Evolutionary conservation across 2,888 invertebrate genomes (phyloP).

Genomic region (Syritta pipiens): DNA sequence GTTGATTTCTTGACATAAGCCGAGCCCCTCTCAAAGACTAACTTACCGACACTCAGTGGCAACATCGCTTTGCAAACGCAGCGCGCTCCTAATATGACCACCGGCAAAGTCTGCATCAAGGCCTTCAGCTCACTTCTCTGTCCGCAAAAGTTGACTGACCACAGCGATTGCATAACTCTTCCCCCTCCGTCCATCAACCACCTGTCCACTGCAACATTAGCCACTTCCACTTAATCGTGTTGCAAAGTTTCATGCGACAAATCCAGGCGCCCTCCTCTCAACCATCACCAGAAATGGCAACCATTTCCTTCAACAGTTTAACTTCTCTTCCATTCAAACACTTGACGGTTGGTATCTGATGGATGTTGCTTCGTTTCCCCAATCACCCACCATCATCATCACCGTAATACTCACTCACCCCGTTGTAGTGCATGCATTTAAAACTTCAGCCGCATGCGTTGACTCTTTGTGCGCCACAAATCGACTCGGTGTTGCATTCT

Average conservation of each 20-base stretch:
- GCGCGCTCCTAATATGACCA: not conserved
- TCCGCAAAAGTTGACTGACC: not conserved
- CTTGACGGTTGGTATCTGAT: conserved; percentile 1
- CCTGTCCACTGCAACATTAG: no score
- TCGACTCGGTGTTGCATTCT: conserved; percentile 27
- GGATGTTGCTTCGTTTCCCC: no score
- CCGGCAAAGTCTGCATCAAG: not conserved
- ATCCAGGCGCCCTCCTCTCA: no score
- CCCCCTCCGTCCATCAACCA: no score
- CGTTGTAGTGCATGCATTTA: conserved; percentile 23
- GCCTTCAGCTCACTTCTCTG: not conserved
- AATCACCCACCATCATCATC: no score
- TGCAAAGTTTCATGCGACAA: no score
- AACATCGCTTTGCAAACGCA: not conserved
- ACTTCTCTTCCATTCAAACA: not conserved
- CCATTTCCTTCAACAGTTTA: conserved; percentile 37
- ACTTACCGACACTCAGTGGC: not conserved
- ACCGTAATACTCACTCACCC: no score
- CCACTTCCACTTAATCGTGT: no score
- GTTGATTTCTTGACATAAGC: no score
- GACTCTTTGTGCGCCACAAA: not conserved
- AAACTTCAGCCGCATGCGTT: conserved; percentile 49
- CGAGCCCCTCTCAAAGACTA: no score
- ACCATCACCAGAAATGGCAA: conserved; percentile 38
- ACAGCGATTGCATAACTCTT: not conserved